Conservation (phyloP, 2,888 invertebrate genomes). For the Tanypteryx hageni region DNA sequence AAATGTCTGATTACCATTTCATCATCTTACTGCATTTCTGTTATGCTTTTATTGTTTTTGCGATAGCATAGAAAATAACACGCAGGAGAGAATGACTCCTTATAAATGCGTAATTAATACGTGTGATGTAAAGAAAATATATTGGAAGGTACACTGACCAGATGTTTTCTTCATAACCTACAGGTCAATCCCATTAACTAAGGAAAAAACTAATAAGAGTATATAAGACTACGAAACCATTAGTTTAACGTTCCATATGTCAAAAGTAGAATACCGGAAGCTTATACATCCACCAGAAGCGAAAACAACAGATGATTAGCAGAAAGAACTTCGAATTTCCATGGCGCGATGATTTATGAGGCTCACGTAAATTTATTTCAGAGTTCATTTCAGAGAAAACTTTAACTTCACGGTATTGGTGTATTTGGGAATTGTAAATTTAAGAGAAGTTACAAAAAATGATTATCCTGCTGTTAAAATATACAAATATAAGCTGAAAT, state of each 20-base stretch:
- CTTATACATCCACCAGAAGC: background rate
- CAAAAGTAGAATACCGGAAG: background rate
- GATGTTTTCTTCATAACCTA: background rate
- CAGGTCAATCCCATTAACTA: background rate
- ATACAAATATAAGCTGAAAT: too few relatives aligned
- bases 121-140: too few relatives aligned
- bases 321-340: background rate
- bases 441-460: too few relatives aligned
- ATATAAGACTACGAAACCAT: background rate
- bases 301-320: background rate
- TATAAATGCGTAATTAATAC: background rate
- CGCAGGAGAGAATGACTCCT: background rate
- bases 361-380: too few relatives aligned
- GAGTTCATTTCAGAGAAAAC: too few relatives aligned
- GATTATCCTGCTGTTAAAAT: too few relatives aligned
- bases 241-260: background rate
- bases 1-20: too few relatives aligned
- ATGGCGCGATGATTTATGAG: too few relatives aligned
- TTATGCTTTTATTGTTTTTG: too few relatives aligned
- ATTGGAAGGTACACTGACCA: background rate
- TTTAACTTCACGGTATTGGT: too few relatives aligned
- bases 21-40: too few relatives aligned
- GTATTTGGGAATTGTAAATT: too few relatives aligned
- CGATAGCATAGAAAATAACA: background rate
- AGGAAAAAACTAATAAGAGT: background rate